A percentile compares a stretch with the other conserved stretches of the same genome.
Conservation (phyloP, 2,888 invertebrate genomes). For the Chirona hameri region DNA sequence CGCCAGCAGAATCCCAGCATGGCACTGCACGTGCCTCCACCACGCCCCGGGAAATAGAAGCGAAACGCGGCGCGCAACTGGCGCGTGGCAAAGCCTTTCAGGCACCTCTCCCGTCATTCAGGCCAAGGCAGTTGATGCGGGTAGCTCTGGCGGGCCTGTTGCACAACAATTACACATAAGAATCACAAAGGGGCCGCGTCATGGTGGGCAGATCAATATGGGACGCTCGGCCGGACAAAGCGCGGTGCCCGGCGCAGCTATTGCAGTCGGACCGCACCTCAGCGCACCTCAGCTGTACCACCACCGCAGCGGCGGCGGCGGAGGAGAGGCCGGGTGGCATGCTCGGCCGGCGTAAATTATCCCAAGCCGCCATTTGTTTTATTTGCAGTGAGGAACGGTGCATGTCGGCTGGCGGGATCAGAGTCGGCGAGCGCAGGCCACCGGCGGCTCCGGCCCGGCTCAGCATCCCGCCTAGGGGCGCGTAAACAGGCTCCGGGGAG, state of each 20-base stretch:
- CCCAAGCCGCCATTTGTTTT: background rate
- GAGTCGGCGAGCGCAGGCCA: background rate
- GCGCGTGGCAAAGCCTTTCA: too few species aligned
- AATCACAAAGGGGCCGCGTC: background rate
- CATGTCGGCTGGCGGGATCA: background rate
- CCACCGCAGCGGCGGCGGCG: background rate
- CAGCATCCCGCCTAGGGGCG: background rate
- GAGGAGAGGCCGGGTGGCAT: background rate
- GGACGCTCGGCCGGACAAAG: background rate
- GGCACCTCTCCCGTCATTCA: too few species aligned
- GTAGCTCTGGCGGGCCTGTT: background rate
- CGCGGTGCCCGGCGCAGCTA: background rate
- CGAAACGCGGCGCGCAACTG: background rate
- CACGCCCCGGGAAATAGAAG: background rate
- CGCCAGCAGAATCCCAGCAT: background rate
- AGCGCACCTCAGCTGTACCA: too few species aligned
- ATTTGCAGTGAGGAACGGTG: background rate
- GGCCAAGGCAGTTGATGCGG: background rate
- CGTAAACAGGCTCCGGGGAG: background rate
- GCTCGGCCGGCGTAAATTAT: background rate
- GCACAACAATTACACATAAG: background rate
- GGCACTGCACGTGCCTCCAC: background rate
- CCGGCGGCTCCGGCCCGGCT: background rate
- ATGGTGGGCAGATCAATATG: background rate
- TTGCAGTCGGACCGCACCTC: background rate